Conservation (phyloP, 1,140 invertebrate species). For the Camponotus floridanus region DNA sequence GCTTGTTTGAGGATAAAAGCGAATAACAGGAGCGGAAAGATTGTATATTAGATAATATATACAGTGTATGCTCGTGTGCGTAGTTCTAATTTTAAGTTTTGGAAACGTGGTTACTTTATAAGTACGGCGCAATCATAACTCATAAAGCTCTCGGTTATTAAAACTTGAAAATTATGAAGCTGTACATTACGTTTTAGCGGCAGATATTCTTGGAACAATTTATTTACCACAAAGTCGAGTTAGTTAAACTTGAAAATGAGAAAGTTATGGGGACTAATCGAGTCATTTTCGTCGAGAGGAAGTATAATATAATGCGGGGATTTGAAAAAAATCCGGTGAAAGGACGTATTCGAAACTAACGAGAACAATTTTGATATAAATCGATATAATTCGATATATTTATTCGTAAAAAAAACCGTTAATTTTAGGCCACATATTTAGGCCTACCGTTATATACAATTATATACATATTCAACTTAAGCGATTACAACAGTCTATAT, state of each 20-base stretch:
- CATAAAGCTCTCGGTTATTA: neutral
- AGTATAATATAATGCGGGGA: neutral
- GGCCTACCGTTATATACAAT: conserved; percentile 73
- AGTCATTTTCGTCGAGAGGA: neutral
- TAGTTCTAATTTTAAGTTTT: neutral
- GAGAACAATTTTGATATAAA: too few relatives aligned
- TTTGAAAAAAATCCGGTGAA: neutral
- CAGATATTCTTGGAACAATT: neutral
- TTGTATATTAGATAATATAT: too few relatives aligned
- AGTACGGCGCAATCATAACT: neutral
- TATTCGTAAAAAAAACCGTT: conserved; percentile 26
- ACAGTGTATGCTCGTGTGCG: neutral
- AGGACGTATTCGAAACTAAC: neutral
- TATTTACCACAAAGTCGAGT: neutral
- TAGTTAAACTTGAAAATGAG: conserved; percentile 13
- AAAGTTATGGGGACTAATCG: conserved; percentile 8
- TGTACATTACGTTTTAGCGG: neutral
- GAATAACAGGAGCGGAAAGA: neutral
- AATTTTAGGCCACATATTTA: neutral
- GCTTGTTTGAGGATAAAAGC: neutral
- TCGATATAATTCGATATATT: conserved; percentile 6
- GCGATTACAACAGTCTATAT: conserved; percentile 79
- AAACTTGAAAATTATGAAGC: conserved; percentile 9
- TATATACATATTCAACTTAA: conserved; percentile 77
- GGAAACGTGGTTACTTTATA: neutral